Base-by-base conservation (phyloP, 2,888 invertebrate genomes). In the Crioceris asparagi region DNA sequence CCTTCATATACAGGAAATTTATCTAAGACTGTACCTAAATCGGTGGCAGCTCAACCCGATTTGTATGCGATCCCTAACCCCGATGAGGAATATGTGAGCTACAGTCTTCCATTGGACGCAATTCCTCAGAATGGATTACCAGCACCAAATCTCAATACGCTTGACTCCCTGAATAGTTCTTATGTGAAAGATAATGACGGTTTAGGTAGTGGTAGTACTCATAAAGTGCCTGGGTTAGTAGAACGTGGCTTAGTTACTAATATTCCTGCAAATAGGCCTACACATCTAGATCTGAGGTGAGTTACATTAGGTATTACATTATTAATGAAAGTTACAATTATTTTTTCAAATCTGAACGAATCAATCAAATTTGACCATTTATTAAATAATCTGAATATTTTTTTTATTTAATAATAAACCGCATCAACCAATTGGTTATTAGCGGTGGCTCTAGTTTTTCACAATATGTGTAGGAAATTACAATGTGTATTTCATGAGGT, bases 51-150 rank as follows among this genome's bases (percentile, higher is more conserved):
- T 29, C 45, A 48, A 17, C 51, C 54, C 17, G 56, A 56, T 35
- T 51, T 54, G 33, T 56, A 56, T 37, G 54, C 52, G 16, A 39
- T 54, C 8, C 56, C 56, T 7, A 53, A 54, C 51, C 50, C 52
- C 11, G 49, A 53, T 29, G 53, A 50, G 23, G 62, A 65, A 32
- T 64, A 65, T 38, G 61, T 61, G 18, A 65, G 61, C 49, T 64
- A 62, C 35, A 65, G 65, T 51, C 56, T 61, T 46, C 65, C 62
- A 11, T 59, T 60, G n/a, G 66, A 66, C 50, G 52, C 59, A 34
- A 36, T 61, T 33, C 55, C 55, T 21, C 40, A 33, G 37, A 45
- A 43, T 37, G 33, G 38, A 15, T 44, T 43, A 38, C 27, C 32
- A 15, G 43, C 40, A 35, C 47, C 40, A 31, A 44, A 44, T 38